phyloP scores from a whole-genome alignment of 2,888 invertebrate species.

The Melipona beecheii region DNA sequence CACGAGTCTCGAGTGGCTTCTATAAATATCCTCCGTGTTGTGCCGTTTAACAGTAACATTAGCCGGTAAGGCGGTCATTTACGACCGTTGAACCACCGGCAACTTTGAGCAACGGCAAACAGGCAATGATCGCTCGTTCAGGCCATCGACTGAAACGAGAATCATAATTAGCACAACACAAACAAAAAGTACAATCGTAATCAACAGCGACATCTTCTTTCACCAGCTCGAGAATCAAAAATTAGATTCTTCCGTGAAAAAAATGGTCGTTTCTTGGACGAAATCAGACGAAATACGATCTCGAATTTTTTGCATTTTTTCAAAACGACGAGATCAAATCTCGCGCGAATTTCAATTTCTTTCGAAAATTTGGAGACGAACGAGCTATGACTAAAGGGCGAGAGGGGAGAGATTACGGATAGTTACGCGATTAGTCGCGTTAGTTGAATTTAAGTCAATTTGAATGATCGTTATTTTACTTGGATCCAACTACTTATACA shows the following conservation, averaged over 20 bases:
- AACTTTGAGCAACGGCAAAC: slow-evolving; percentile 2
- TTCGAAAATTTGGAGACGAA: neutral
- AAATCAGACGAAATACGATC: no score
- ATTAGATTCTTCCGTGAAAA: neutral
- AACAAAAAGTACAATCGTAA: slow-evolving; percentile 5
- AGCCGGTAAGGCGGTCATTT: slow-evolving; percentile 3
- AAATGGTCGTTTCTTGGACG: no score
- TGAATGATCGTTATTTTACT: slow-evolving; percentile 10
- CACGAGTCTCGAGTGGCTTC: neutral
- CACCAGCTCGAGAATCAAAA: neutral
- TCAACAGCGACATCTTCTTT: neutral
- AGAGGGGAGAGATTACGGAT: no score
- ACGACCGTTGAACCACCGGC: neutral
- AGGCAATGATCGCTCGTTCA: neutral
- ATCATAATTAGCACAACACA: no score
- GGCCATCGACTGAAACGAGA: neutral
- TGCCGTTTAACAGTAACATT: slow-evolving; percentile 2
- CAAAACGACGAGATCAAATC: no score
- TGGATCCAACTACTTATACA: no score
- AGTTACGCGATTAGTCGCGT: neutral
- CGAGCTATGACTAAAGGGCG: no score
- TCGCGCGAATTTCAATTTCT: no score
- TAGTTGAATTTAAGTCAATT: neutral
- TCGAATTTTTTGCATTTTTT: no score
- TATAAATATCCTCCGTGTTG: neutral